Base-by-base conservation (phyloP, 2,888 invertebrate species). In the Tenthredo scrophulariae region DNA sequence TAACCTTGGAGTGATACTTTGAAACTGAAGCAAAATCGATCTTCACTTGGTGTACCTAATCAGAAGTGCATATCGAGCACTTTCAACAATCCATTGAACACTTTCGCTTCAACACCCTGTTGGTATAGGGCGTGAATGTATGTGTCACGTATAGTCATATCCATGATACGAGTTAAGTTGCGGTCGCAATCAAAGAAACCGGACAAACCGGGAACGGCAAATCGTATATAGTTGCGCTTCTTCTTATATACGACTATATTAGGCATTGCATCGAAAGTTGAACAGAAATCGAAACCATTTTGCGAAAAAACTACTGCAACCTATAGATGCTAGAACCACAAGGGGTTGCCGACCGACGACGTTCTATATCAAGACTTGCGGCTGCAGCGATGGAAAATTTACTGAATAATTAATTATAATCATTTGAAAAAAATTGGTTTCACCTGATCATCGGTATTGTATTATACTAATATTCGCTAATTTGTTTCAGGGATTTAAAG, bases 401-500 rank as follows among this genome's bases (percentile, higher is more conserved):
- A 33, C 67, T 67, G 18, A 62, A 4, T 62, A 2, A n/a, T 54
- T 54, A 10, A 54, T 62, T 62, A 62, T 13, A 62, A 9, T 26
- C 26, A 26, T 13, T 26, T 22, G 10, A 62, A 26, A n/a, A 54
- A 1, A 7, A 54, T 54, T 54, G 2, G 0, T 26, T 13, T 26
- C 26, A 26, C 62, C 22, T 62, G 3, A 2, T 62, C 26, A 22
- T 62, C 10, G 62, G 22, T 3, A 46, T 46, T 15, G 46, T 15
- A 46, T 3, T 26, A 10, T 26, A 10, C 10, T 10, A 33, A 67
- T 33, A 67, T 67, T 67, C 13, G 18, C 46, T 26, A n/a, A 43
- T 65, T 65, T 65, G 46, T 95, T 95, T 62, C 95, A 99, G 98
- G 96, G 97, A 80, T 96, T 98, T 91, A 98, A 98, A 94, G 95